A percentile compares a stretch with the other conserved stretches of the same genome.
Conservation (phyloP, 2,113 vertebrate genomes). For the Epinephelus lanceolatus region DNA sequence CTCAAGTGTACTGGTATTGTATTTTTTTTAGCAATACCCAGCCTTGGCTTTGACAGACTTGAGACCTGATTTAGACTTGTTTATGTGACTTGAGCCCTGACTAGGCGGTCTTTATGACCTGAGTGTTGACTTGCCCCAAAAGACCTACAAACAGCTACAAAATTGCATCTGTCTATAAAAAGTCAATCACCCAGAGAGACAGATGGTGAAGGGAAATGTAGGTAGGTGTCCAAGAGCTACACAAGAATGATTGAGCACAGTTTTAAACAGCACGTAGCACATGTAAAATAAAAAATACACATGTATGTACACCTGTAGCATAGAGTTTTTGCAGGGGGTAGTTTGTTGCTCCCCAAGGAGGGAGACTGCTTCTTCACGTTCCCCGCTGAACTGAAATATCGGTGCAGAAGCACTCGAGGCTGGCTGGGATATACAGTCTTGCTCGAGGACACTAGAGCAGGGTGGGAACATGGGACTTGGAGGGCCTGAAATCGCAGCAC, state of each 20-base stretch:
- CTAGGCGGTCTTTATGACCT: too few relatives aligned
- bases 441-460: slow-evolving; percentile 25
- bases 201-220: neutral
- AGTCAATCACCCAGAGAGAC: neutral
- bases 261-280: neutral
- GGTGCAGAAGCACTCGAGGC: slow-evolving; percentile 26
- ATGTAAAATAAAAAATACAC: slow-evolving; percentile 6
- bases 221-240: neutral
- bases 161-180: neutral
- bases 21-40: too few relatives aligned
- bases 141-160: neutral
- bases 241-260: neutral
- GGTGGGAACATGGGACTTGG: slow-evolving; percentile 15
- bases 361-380: slow-evolving; percentile 1
- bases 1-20: too few relatives aligned
- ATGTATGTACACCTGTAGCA: neutral
- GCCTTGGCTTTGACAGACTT: neutral
- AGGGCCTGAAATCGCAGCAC: slow-evolving; percentile 18
- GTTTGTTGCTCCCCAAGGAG: slow-evolving; percentile 21
- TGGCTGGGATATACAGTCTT: slow-evolving; percentile 30
- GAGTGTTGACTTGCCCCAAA: neutral
- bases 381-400: slow-evolving; percentile 12
- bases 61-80: neutral
- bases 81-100: too few relatives aligned
- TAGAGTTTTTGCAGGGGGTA: neutral